Conservation (phyloP, 2,797 vertebrate species). For the Hoplostethus mediterraneus region DNA sequence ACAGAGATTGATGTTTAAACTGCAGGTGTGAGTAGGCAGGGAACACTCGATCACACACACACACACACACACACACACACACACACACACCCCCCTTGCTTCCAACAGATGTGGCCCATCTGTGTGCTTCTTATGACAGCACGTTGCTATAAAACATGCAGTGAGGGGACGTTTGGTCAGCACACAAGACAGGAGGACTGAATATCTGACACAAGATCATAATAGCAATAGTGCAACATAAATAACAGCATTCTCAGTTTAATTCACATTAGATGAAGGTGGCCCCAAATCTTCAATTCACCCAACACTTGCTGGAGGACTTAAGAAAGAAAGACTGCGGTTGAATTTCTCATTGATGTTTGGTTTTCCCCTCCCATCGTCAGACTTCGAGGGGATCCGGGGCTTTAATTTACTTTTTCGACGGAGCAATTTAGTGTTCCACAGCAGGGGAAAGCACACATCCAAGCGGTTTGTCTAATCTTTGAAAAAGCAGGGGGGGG, state of each 20-base stretch:
- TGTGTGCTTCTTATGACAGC: slow-evolving; percentile 37
- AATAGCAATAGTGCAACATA: neutral
- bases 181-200: neutral
- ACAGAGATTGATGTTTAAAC: slow-evolving; percentile 10
- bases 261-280: slow-evolving; percentile 1
- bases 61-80: slow-evolving; percentile 4
- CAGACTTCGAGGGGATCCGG: slow-evolving; percentile 52
- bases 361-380: slow-evolving; percentile 24
- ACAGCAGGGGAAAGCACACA: slow-evolving; percentile 56
- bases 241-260: slow-evolving; percentile 6
- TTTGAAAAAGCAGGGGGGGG: slow-evolving; percentile 63
- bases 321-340: slow-evolving; percentile 3
- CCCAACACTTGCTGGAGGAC: slow-evolving; percentile 9
- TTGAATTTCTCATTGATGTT: slow-evolving; percentile 58
- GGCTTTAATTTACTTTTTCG: slow-evolving; percentile 68
- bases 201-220: slow-evolving; percentile 14
- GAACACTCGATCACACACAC: neutral
- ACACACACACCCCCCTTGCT: neutral
- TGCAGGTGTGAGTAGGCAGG: slow-evolving; percentile 24
- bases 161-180: slow-evolving; percentile 15
- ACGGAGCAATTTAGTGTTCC: slow-evolving; percentile 68
- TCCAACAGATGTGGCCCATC: slow-evolving; percentile 61
- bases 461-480: slow-evolving; percentile 56
- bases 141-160: slow-evolving; percentile 30
- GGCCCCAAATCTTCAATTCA: slow-evolving; percentile 62